Evolutionary conservation across 2,888 invertebrate genomes (phyloP).

Genomic region (Polydrusus tereticollis): DNA sequence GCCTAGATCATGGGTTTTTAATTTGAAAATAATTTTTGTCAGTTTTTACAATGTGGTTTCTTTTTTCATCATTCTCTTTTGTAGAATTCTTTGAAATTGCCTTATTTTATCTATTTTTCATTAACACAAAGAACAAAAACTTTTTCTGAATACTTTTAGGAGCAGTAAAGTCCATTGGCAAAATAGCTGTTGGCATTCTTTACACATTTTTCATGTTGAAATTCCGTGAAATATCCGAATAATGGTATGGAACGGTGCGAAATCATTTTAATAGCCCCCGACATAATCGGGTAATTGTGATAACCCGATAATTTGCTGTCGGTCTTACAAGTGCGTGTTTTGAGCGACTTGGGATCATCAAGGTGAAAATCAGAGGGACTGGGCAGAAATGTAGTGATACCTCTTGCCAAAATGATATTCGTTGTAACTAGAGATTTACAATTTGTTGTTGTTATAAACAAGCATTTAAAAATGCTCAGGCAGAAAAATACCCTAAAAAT

Average conservation of each 20-base stretch:
- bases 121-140: too few relatives aligned
- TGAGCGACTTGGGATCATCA: neutral
- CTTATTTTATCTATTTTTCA: too few relatives aligned
- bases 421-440: too few relatives aligned
- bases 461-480: too few relatives aligned
- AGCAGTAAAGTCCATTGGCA: too few relatives aligned
- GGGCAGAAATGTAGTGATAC: neutral
- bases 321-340: conserved; percentile 40
- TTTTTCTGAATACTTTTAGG: neutral
- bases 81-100: too few relatives aligned
- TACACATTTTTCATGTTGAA: conserved; percentile 8
- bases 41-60: too few relatives aligned
- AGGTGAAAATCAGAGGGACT: neutral
- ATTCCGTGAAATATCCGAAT: conserved; percentile 50
- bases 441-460: too few relatives aligned
- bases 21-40: too few relatives aligned
- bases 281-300: conserved; percentile 59
- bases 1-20: too few relatives aligned
- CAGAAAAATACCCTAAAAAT: too few relatives aligned
- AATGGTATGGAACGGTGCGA: conserved; percentile 46
- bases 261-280: conserved; percentile 55
- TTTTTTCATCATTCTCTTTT: too few relatives aligned
- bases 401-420: neutral
- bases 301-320: conserved; percentile 57
- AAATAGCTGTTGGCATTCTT: conserved; percentile 6